Base-by-base conservation (phyloP, 2,797 vertebrate genomes). In the Ambastaia sidthimunki region DNA sequence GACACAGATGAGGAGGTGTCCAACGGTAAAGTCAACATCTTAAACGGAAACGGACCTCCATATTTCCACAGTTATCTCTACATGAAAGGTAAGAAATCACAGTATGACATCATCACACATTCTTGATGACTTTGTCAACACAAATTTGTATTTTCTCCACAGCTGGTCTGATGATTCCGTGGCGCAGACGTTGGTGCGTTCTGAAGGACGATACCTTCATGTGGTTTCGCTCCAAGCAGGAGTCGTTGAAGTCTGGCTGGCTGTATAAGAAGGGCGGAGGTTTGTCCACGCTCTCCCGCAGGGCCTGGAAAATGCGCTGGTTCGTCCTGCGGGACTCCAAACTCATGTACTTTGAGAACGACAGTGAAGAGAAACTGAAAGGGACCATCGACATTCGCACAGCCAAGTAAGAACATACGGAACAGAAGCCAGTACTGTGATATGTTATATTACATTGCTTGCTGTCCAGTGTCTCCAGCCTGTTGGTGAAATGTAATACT, bases 241-340 rank as follows among this genome's bases (percentile, higher is more conserved):
- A 98, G 87, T 96, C 96, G 0, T 91, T 98, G 34, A 97, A 97
- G 91, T 97, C 94, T 0, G 96, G 96, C 84, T 98, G 96, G 96
- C 94, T 97, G 66, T 96, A 97, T 85, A 98, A 98, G 86, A 98
- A 98, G 78, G 96, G 96, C 0, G 96, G 96, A 21, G 96, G 96
- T 18, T 93, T 96, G 82, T 96, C 96, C 25, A 98, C 96, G 0
- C 93, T 97, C 3, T 97, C 96, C 0, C 95, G 96, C 48, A 94
- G 96, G 76, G 97, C 97, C 93, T 98, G 96, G 96, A 97, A 97
- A 86, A 96, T 96, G 89, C 96, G 96, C 81, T 98, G 96, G 96
- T 98, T 97, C 57, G 96, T 97, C 7, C 92, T 97, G 84, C 94
- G 96, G 18, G 96, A 96, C 74, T 93, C 88, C 67, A 97, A 96